Evolutionary conservation across 2,113 vertebrate species (phyloP).

Genomic region (Phoxinus phoxinus): DNA sequence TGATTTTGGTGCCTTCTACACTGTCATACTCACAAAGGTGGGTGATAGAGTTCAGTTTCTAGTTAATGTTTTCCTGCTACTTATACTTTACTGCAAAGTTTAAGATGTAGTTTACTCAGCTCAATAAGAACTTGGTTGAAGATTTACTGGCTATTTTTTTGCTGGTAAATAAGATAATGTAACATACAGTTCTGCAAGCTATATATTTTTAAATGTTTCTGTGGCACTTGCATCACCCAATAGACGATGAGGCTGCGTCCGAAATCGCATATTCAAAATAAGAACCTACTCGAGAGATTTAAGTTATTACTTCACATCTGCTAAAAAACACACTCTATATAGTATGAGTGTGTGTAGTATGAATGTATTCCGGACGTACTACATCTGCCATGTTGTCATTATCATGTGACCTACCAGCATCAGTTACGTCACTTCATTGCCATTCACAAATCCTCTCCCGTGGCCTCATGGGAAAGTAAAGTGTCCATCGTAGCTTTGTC

Average conservation of each 20-base stretch:
- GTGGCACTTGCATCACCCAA: not conserved
- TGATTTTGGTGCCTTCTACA: constrained; percentile 88
- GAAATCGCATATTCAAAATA: too few relatives aligned
- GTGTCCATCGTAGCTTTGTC: too few relatives aligned
- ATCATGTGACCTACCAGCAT: too few relatives aligned
- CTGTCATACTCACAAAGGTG: constrained; percentile 82
- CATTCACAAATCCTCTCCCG: too few relatives aligned
- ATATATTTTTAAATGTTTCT: not conserved
- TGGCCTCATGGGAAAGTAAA: too few relatives aligned
- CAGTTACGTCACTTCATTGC: too few relatives aligned
- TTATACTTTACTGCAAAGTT: not conserved
- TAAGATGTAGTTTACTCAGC: not conserved
- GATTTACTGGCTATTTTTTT: not conserved
- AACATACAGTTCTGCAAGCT: not conserved
- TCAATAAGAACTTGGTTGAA: not conserved
- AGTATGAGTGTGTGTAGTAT: too few relatives aligned
- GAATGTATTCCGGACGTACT: too few relatives aligned
- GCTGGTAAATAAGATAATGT: not conserved
- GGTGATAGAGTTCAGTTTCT: constrained; percentile 44
- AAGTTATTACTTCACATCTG: too few relatives aligned
- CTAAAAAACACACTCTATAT: too few relatives aligned
- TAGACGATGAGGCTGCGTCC: not conserved
- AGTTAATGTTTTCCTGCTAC: constrained; percentile 32
- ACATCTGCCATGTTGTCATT: too few relatives aligned
- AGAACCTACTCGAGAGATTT: too few relatives aligned